Evolutionary conservation across 2,888 invertebrate species (phyloP).

Genomic region (Orthosia gracilis): DNA sequence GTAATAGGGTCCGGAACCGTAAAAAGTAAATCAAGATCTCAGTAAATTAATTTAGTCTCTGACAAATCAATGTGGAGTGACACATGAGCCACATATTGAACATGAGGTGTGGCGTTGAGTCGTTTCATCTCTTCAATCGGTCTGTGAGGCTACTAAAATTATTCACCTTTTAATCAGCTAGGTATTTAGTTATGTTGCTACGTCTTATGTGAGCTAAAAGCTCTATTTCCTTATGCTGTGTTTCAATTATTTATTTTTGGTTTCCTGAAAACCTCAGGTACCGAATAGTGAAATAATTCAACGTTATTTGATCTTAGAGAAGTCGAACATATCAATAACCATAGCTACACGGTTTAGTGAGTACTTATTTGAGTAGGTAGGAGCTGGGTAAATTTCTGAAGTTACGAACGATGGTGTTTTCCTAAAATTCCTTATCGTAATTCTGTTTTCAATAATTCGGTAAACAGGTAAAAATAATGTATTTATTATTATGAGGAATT

Average conservation of each 20-base stretch:
- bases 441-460: conserved; percentile 23
- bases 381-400: not conserved
- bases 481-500: conserved; percentile 65
- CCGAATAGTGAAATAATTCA: not conserved
- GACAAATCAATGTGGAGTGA: too few relatives aligned
- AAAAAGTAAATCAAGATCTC: too few relatives aligned
- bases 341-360: not conserved
- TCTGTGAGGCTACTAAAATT: not conserved
- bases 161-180: not conserved
- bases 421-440: conserved; percentile 5
- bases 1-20: too few relatives aligned
- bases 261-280: conserved; percentile 2
- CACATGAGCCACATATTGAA: not conserved
- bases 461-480: conserved; percentile 31
- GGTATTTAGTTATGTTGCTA: not conserved
- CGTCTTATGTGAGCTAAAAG: too few relatives aligned
- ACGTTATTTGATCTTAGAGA: too few relatives aligned
- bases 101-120: not conserved
- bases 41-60: too few relatives aligned
- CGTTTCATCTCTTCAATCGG: not conserved
- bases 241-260: not conserved
- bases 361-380: too few relatives aligned
- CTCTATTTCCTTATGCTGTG: not conserved
- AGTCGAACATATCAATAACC: too few relatives aligned
- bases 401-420: not conserved